phyloP scores from a whole-genome alignment of 2,113 vertebrate species.

The human region GRCh38 chrX:131577001-131577500 shows the following conservation, averaged over 20 bases:
- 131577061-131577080: background rate
- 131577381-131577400: background rate
- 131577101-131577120: background rate
- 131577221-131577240: background rate
- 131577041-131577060: conserved; percentile 23
- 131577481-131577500: background rate
- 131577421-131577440: background rate
- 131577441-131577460: background rate
- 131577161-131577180: background rate
- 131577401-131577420: background rate
- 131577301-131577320: background rate
- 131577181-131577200: background rate
- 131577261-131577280: background rate
- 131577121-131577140: background rate
- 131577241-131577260: background rate
- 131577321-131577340: background rate
- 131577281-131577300: background rate
- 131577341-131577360: background rate
- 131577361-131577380: background rate
- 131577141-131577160: background rate
- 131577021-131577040: background rate
- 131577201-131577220: background rate
- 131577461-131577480: background rate
- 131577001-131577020: background rate
- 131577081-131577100: background rate